Evolutionary conservation across 2,888 invertebrate genomes (phyloP), one percentile per base, ranked within the genome.

Genomic region (Limenitis camilla): DNA sequence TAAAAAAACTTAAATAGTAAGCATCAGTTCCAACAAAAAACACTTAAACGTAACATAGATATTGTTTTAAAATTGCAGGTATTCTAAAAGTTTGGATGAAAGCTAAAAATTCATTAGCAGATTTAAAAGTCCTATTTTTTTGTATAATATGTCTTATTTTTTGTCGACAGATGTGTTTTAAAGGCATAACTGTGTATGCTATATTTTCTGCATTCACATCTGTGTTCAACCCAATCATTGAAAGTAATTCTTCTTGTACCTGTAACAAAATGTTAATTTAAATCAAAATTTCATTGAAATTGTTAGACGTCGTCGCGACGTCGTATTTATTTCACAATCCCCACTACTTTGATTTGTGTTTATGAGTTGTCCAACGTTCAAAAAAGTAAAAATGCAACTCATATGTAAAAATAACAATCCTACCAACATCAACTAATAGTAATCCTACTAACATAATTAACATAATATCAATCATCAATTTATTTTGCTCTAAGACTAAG

Each of bases 141-240:
- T 74, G 72, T 35, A 84, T 52, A 10, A 59, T 41, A 27, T 63
- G 66, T 40, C 87, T 69, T 7, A 85, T 71, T 65, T 65, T 70
- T 35, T 75, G 56, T 62, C 87, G 69, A 55, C 74, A 66, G 29
- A 83, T 62, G 65, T 86, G 86, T 58, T 76, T 80, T 48, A 87
- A 62, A 7, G 82, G 66, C 40, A 73, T 69, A 19, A 78, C 73
- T 30, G 62, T 64, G 48, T 63, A 66, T 35, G 61, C 49, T 5
- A 79, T 59, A 7, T 58, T 58, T 46, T 76, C 75, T 27, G 67
- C 63, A 38, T 65, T 64, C 1, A 60, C 58, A 19, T 58, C 45
- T 9, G 45, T 30, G 31, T 49, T 56, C n/a, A 60, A 59, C 52
- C 81, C 78, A 45, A 82, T 73, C 68, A 77, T 71, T 5, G 60